Base-by-base conservation (phyloP, 1,140 invertebrate genomes). In the Drosophila tropicalis region DNA sequence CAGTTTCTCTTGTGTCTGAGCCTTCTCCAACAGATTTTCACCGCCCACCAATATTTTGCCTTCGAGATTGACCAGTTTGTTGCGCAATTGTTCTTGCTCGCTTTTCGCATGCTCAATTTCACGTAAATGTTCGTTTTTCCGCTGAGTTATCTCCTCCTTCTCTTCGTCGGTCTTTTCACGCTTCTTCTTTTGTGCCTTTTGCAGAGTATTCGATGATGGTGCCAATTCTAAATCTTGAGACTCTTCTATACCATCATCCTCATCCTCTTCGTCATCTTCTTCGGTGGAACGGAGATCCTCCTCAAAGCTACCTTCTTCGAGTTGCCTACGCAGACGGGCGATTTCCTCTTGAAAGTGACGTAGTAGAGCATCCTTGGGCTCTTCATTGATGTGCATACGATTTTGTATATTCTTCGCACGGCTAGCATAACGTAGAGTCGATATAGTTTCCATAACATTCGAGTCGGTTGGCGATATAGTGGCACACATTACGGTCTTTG, bases 321-420 rank as follows among this genome's bases (percentile, higher is more conserved):
- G 92, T 90, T 98, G 97, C 79, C 96, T 96, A 54, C 95, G 95
- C 3, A 99, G 93, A 22, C 97, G 96, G 82, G 98, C 97, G 80
- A 99, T 99, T 93, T 99, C 98, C 83, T 97, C 95, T 93, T 99
- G 98, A 92, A 99, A 99, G 90, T 98, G 96, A 51, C 98, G 95
- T 13, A 99, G 94, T 22, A 99, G 93, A 3, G 99, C 98, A 93
- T 99, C 98, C 90, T 99, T 99, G 0, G 98, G 98, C 93, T 99
- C 98, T 92, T 99, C 98, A 92, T 99, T 99, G 64, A 99, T 96
- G 76, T 96, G 95, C 57, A 98, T 98, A 78, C 96, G 95, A 92
- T 99, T 99, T 91, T 98, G 97, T 68, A 99, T 99, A 90, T 97
- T 98, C 93, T 99, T 99, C 2, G 98, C 98, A 62, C 98, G 94